Evolutionary conservation across 1,140 invertebrate species (phyloP).

Genomic region (Drosophila littoralis): DNA sequence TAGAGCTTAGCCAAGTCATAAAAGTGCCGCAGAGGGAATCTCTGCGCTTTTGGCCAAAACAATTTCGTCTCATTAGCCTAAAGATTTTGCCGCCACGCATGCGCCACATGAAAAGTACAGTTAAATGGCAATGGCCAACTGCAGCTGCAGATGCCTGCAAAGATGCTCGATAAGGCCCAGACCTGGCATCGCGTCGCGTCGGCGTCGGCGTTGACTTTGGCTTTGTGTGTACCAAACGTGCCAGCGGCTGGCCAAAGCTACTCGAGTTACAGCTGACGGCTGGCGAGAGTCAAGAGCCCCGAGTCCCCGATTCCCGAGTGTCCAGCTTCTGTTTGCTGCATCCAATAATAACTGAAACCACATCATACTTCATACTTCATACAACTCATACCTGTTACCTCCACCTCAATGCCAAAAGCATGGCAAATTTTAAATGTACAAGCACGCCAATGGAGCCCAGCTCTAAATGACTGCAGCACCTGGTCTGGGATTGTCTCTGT

Average conservation of each 20-base stretch:
- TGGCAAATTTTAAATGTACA: slow-evolving; percentile 69
- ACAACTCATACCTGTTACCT: slow-evolving; percentile 4
- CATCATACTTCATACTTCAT: slow-evolving; percentile 32
- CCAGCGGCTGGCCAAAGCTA: not conserved
- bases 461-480: slow-evolving; percentile 44
- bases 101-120: slow-evolving; percentile 57
- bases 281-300: not conserved
- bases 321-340: slow-evolving; percentile 48
- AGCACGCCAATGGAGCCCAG: slow-evolving; percentile 39
- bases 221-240: not conserved
- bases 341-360: slow-evolving; percentile 47
- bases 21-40: slow-evolving; percentile 37
- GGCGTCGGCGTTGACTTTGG: slow-evolving; percentile 21
- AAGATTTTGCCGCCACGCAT: slow-evolving; percentile 48
- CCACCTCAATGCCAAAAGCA: slow-evolving; percentile 49
- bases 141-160: slow-evolving; percentile 42
- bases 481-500: slow-evolving; percentile 22
- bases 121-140: slow-evolving; percentile 41
- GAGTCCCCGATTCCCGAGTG: not conserved
- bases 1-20: slow-evolving; percentile 23
- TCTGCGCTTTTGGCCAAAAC: slow-evolving; percentile 26
- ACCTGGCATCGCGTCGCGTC: slow-evolving; percentile 12
- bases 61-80: slow-evolving; percentile 58
- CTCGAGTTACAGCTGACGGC: slow-evolving; percentile 14
- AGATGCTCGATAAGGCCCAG: slow-evolving; percentile 45